Conservation (phyloP, 2,113 vertebrate species). For the Etheostoma spectabile region DNA sequence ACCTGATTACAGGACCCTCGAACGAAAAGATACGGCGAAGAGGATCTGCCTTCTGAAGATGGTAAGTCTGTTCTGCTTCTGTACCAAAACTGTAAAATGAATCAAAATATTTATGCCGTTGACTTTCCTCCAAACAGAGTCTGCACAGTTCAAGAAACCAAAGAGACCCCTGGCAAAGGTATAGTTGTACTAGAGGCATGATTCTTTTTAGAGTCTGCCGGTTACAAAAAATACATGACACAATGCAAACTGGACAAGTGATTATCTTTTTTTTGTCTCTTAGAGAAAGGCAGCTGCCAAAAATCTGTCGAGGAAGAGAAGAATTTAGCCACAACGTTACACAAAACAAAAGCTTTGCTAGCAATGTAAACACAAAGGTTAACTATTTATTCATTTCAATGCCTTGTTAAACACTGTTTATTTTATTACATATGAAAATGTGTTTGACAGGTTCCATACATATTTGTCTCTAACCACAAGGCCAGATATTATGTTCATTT, state of each 20-base stretch:
- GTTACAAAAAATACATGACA: not conserved
- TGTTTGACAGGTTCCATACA: conserved; percentile 1
- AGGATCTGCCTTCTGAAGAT: conserved; percentile 76
- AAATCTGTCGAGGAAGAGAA: conserved; percentile 65
- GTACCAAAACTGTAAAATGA: not conserved
- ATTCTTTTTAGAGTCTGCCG: not conserved
- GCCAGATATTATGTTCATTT: not conserved
- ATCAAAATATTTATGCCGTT: conserved; percentile 2
- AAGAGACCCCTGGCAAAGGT: conserved; percentile 70
- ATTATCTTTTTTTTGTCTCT: conserved; percentile 18
- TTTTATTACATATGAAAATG: not conserved
- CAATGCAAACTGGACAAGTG: not conserved
- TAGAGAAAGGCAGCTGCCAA: conserved; percentile 61
- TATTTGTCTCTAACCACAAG: not conserved
- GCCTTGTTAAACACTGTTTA: conserved; percentile 19
- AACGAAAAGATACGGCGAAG: conserved; percentile 19
- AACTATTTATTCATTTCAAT: not conserved
- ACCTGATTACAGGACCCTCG: conserved; percentile 45
- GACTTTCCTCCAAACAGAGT: conserved; percentile 71
- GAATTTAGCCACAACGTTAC: conserved; percentile 22
- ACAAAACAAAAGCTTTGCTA: not conserved
- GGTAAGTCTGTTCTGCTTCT: conserved; percentile 64
- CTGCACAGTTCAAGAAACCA: conserved; percentile 84
- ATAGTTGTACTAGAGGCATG: not conserved
- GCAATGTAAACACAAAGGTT: not conserved